Percentiles rank a stretch among this genome's conserved stretches.
phyloP scores from a whole-genome alignment of 2,888 invertebrate species.

The Drosophila meridiana region DNA sequence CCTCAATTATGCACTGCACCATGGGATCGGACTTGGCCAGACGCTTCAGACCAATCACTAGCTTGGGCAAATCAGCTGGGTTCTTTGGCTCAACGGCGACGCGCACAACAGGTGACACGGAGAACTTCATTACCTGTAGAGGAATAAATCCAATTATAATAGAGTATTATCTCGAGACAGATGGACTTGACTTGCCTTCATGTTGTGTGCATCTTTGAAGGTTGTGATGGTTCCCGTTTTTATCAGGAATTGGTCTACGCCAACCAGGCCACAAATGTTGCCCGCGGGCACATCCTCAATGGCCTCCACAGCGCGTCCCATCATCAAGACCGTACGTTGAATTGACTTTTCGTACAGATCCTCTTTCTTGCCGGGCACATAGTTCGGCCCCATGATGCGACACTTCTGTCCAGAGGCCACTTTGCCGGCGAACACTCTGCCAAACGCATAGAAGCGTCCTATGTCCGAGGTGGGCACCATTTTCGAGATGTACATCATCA shows the following conservation, averaged over 20 bases:
- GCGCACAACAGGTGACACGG: constrained; percentile 99
- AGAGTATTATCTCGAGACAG: background rate
- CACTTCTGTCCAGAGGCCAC: constrained; percentile 96
- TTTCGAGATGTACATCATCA: constrained; percentile 99
- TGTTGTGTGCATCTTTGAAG: constrained; percentile 99
- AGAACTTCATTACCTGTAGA: constrained; percentile 98
- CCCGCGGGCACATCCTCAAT: constrained; percentile 99
- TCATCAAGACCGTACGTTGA: constrained; percentile 99
- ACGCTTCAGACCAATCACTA: constrained; percentile 99
- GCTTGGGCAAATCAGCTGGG: constrained; percentile 99
- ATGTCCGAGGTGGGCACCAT: constrained; percentile 99
- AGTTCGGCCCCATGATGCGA: constrained; percentile 99
- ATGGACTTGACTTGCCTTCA: constrained; percentile 87
- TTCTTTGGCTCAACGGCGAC: constrained; percentile 99
- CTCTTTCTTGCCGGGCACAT: constrained; percentile 98
- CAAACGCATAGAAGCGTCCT: constrained; percentile 99
- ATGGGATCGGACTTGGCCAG: constrained; percentile 99
- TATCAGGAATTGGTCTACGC: constrained; percentile 99
- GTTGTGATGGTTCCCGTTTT: constrained; percentile 99
- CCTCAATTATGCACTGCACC: constrained; percentile 99
- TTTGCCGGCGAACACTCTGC: constrained; percentile 99
- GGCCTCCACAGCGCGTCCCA: constrained; percentile 99
- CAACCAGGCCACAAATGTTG: constrained; percentile 99
- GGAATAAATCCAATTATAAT: background rate
- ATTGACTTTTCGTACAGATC: constrained; percentile 99